A percentile compares a stretch with the other conserved stretches of the same genome.
phyloP scores from a whole-genome alignment of 2,797 vertebrate species.

The Alauda arvensis region DNA sequence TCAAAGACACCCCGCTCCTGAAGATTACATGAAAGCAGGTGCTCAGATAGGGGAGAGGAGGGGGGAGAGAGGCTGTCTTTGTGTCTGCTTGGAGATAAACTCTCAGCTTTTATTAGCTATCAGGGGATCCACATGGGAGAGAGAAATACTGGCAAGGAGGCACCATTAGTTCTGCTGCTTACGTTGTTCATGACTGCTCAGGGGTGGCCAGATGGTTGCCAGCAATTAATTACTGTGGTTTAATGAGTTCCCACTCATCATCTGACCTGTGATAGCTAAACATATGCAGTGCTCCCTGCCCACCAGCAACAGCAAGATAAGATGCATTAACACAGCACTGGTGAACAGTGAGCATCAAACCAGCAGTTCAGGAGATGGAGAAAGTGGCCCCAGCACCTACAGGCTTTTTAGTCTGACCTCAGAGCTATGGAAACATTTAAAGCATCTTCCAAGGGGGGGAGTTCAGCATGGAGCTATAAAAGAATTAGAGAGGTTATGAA shows the following conservation, averaged over 20 bases:
- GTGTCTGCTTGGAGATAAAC: constrained; percentile 55
- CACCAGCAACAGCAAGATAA: constrained; percentile 46
- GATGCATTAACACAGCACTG: background rate
- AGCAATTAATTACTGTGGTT: constrained; percentile 65
- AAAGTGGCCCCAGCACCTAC: background rate
- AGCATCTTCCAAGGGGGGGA: background rate
- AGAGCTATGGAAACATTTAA: background rate
- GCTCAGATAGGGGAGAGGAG: background rate
- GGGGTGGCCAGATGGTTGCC: constrained; percentile 67
- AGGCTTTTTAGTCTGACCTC: background rate
- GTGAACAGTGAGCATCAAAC: background rate
- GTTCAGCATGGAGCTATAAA: background rate
- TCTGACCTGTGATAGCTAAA: constrained; percentile 65
- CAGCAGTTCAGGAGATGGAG: background rate
- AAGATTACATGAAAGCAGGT: constrained; percentile 38
- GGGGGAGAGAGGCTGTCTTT: background rate
- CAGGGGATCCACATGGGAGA: constrained; percentile 52
- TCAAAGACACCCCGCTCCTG: constrained; percentile 4
- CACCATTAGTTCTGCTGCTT: constrained; percentile 62
- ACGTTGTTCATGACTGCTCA: constrained; percentile 55
- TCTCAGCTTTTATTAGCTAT: constrained; percentile 61
- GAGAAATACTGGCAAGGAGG: constrained; percentile 56
- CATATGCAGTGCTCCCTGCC: constrained; percentile 50
- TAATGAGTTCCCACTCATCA: constrained; percentile 65
- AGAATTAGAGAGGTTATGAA: background rate